These are phyloP conservation scores for Tauraco erythrolophus DNA, from an alignment of 2,113 vertebrate genomes.

Conservation along the genomic window DNA sequence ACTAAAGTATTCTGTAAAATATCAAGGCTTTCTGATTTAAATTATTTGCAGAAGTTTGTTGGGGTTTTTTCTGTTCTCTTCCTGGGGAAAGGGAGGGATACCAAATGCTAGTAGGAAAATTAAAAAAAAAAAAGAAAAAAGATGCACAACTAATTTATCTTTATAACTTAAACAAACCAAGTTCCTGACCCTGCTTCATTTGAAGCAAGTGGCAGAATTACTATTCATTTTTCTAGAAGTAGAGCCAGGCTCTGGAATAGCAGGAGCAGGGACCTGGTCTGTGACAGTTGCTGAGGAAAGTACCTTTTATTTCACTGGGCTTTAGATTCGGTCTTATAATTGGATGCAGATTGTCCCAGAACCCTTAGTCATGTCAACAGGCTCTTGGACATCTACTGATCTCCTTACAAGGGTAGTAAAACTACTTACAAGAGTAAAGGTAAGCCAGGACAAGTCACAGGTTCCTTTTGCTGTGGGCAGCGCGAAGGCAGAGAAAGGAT, in stretches of 20 bases:
- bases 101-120: not conserved
- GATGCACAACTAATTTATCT: constrained; percentile 40
- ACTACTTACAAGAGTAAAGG: not conserved
- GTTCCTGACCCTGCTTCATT: not conserved
- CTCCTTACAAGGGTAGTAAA: not conserved
- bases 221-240: not conserved
- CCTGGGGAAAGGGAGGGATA: not conserved
- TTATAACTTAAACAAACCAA: not conserved
- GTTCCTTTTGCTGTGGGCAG: not conserved
- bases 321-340: not conserved
- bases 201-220: not conserved
- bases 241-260: not conserved
- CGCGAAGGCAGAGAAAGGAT: not conserved
- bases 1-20: constrained; percentile 63
- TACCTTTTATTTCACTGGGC: not conserved
- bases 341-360: not conserved
- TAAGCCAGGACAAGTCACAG: not conserved
- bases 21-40: constrained; percentile 66
- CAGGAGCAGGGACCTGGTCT: not conserved
- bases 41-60: constrained; percentile 48
- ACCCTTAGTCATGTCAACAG: not conserved
- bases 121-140: not conserved
- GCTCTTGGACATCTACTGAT: not conserved
- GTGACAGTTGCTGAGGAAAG: not conserved
- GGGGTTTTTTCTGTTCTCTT: not conserved